Conservation (phyloP, 2,797 vertebrate species). For the Acrossocheilus fasciatus region DNA sequence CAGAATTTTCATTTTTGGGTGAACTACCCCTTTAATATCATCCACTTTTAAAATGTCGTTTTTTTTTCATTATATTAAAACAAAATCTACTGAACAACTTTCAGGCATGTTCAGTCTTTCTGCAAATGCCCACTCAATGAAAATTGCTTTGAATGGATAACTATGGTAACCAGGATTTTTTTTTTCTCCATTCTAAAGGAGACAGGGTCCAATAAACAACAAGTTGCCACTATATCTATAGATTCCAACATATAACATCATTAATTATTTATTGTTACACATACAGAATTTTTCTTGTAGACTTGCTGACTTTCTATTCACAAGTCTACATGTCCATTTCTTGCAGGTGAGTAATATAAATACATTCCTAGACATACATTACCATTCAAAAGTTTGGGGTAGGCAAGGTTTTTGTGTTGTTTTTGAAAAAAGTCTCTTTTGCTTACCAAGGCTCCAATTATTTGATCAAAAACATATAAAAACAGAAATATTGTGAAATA, state of each 20-base stretch:
- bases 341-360: not conserved
- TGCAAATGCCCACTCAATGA: not conserved
- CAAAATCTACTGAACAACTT: not conserved
- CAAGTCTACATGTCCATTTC: not conserved
- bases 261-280: not conserved
- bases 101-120: not conserved
- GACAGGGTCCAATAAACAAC: not conserved
- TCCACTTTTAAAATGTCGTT: not conserved
- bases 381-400: not conserved
- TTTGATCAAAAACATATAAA: not conserved
- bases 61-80: not conserved
- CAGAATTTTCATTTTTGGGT: too few relatives aligned
- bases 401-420: not conserved
- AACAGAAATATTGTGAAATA: not conserved
- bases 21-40: too few relatives aligned
- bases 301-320: not conserved
- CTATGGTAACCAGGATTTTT: not conserved
- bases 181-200: not conserved
- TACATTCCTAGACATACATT: not conserved
- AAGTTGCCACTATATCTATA: not conserved
- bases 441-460: not conserved
- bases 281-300: not conserved
- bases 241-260: not conserved
- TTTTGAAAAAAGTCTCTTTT: not conserved
- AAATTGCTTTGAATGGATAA: not conserved